These are phyloP conservation scores for Motacilla tschutschensis DNA, from an alignment of 2,113 vertebrate genomes.

Conservation along the genomic window DNA sequence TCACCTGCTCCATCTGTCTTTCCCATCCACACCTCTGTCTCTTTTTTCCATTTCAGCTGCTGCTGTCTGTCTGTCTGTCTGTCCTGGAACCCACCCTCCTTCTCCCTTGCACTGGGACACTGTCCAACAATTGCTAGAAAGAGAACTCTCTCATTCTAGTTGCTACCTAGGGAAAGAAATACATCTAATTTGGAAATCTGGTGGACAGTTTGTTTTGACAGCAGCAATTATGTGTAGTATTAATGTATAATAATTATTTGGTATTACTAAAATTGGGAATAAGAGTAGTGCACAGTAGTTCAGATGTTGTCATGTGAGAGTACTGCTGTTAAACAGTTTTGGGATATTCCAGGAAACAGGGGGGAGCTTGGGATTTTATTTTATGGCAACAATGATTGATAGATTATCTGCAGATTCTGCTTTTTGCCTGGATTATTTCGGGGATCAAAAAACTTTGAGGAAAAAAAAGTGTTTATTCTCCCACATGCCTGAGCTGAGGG, in stretches of 20 bases:
- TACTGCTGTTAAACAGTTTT: background rate
- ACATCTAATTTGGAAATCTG: background rate
- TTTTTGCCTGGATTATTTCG: background rate
- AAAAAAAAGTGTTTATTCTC: background rate
- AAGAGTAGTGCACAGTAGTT: background rate
- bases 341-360: background rate
- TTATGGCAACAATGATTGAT: background rate
- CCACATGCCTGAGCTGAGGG: background rate
- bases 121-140: background rate
- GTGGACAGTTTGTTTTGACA: conserved; percentile 2
- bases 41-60: background rate
- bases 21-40: background rate
- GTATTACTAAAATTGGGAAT: background rate
- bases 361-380: background rate
- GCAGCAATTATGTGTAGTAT: background rate
- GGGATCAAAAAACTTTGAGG: background rate
- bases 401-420: background rate
- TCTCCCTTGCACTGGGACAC: background rate
- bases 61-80: background rate
- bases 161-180: background rate
- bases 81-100: background rate
- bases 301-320: background rate
- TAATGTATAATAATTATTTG: background rate
- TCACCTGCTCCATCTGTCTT: background rate
- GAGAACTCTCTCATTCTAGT: background rate